Evolutionary conservation across 2,797 vertebrate species (phyloP).

Genomic region (Parauchenoglanis ngamensis): DNA sequence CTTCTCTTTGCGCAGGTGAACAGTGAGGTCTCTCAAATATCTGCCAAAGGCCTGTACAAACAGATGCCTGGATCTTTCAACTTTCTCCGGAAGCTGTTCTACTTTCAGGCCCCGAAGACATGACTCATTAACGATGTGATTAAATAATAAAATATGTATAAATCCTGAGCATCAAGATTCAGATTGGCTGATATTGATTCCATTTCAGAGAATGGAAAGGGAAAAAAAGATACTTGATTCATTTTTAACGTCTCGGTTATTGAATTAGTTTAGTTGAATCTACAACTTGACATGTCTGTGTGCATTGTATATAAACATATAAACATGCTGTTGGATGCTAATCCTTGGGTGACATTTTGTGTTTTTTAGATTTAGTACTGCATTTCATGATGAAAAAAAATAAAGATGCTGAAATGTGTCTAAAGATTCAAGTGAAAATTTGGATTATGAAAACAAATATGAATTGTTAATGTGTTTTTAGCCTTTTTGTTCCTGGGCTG

Average conservation of each 20-base stretch:
- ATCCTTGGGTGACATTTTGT: not conserved
- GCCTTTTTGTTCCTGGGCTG: not conserved
- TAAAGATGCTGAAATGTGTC: not conserved
- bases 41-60: conserved; percentile 85
- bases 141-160: too few relatives aligned
- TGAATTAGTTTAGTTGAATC: not conserved
- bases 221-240: not conserved
- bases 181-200: not conserved
- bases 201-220: not conserved
- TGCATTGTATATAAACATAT: not conserved
- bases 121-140: not conserved
- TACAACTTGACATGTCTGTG: not conserved
- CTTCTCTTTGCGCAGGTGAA: conserved; percentile 79
- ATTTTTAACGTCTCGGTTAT: not conserved
- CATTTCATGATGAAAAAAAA: not conserved
- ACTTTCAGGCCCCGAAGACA: conserved; percentile 68
- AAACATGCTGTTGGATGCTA: not conserved
- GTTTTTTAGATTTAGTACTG: not conserved
- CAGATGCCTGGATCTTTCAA: conserved; percentile 94
- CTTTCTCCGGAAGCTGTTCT: conserved; percentile 89
- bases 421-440: not conserved
- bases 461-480: conserved; percentile 13
- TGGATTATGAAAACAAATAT: not conserved
- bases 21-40: conserved; percentile 78
- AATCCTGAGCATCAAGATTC: not conserved